These are phyloP conservation scores for Prietella phreatophila DNA, from an alignment of 2,113 vertebrate genomes.

Conservation along the genomic window DNA sequence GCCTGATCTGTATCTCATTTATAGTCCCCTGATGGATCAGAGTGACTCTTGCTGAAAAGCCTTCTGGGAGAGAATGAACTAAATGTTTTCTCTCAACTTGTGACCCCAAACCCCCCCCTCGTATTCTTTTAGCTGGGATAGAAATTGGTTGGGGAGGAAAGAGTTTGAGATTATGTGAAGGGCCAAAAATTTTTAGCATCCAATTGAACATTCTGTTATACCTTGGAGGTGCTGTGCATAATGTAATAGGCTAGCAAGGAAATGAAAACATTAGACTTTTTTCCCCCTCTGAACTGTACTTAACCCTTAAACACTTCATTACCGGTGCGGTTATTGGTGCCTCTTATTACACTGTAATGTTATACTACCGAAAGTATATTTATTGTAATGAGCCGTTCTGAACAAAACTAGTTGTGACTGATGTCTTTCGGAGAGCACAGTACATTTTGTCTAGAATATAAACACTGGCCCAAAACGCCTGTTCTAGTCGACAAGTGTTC, in stretches of 20 bases:
- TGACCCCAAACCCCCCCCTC: not conserved
- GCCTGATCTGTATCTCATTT: constrained; percentile 47
- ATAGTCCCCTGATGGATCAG: constrained; percentile 40
- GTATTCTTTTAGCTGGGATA: not conserved
- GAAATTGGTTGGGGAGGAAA: not conserved
- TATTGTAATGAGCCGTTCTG: not conserved
- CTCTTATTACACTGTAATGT: not conserved
- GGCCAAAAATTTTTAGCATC: not conserved
- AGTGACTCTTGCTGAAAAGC: constrained; percentile 37
- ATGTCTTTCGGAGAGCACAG: not conserved
- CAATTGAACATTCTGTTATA: not conserved
- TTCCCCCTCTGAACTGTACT: not conserved
- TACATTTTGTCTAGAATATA: not conserved
- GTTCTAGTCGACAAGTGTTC: not conserved
- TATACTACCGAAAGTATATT: not conserved
- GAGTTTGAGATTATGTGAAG: not conserved
- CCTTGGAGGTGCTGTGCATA: not conserved
- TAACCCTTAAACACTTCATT: not conserved
- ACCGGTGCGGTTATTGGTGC: no score
- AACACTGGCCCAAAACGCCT: not conserved
- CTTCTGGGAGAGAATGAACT: constrained; percentile 41
- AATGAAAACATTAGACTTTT: not conserved
- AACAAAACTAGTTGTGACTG: not conserved
- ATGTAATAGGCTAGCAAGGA: not conserved
- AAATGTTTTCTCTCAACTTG: constrained; percentile 41